Base-by-base conservation (phyloP, 1,140 invertebrate species). In the Aphelenchoides besseyi region DNA sequence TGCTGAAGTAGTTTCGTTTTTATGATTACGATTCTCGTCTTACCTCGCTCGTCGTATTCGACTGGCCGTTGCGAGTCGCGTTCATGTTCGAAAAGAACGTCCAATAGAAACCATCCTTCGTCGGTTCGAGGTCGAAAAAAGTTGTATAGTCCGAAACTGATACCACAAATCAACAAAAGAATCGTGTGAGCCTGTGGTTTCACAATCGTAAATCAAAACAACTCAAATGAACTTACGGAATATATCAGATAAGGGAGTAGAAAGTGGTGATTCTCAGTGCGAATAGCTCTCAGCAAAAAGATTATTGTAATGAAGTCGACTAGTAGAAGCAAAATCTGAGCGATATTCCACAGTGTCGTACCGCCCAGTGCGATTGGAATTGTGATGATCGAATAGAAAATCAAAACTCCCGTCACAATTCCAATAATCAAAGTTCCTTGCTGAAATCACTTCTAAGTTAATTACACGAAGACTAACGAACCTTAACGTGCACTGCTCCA, bases 341-440 rank as follows among this genome's bases (percentile, higher is more conserved):
- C 55, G 5, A 5, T 8, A 33, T 59, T 59, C 55, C 55, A 59
- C 18, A 18, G 5, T 8, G 5, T 28, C 5, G 5, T 16, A 23
- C 5, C 5, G 5, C 18, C 55, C 26, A 59, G 55, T 23, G 5
- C 18, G 5, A 59, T 23, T 8, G 18, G 18, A 33, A 59, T 59
- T 8, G 18, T 18, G 55, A 59, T 8, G 55, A 59, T 5, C 55
- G 55, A 59, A 23, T 59, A 59, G 5, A 59, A 8, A 8, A 59
- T 59, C 12, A 59, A 8, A 33, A 59, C 18, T 28, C 55, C 55
- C 5, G 26, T 59, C 5, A 59, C 5, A 33, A 18, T 59, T 5
- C 55, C 55, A 28, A 59, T 33, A 23, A 59, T 59, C 55, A 59
- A 59, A 5, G 55, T 23, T 8, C 55, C 55, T 59, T 59, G 55